Evolutionary conservation across 2,888 invertebrate species (phyloP), one percentile per base, ranked within the genome.

Genomic region (Trachelus tabidus): DNA sequence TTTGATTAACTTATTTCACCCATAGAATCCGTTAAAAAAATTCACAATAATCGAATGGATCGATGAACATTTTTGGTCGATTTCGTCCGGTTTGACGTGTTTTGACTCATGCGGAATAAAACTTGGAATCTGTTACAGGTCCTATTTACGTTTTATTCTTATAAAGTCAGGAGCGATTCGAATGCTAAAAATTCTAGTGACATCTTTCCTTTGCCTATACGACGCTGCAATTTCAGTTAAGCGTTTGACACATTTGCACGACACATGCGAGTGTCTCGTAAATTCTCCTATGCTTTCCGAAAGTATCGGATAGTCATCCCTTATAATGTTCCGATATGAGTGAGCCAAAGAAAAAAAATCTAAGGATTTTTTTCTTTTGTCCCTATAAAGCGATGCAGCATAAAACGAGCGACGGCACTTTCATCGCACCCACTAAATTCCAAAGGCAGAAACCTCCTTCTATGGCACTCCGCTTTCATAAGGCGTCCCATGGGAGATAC

Each of bases 391-490:
- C 56, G 56, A 56, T 56, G 56, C 56, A 56, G 56, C 56, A 56
- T 56, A 56, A 56, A 56, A 56, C 56, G 56, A 56, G 56, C 56
- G 23, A 56, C 56, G 23, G 56, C 23, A 56, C 23, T 71, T 31
- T 30, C 71, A 71, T 71, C 71, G 33, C 34, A 34, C 31, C 71
- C 71, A 31, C 71, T 71, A 71, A 71, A 71, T 71, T 71, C 71
- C 71, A 71, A 71, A 71, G 71, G 34, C 31, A 71, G 71, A 71
- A 71, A 33, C 71, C 33, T 71, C 31, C 33, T 31, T 33, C 6
- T 34, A 71, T 31, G 33, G 71, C 71, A 34, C 71, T 71, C 30
- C 34, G 34, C 33, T 71, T 71, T 71, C 71, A 71, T 71, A 71
- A 71, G 71, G 31, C 71, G 71, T 34, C 34, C 71, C 71, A 56